Base-by-base conservation (phyloP, 2,113 vertebrate genomes). In the Progne subis region DNA sequence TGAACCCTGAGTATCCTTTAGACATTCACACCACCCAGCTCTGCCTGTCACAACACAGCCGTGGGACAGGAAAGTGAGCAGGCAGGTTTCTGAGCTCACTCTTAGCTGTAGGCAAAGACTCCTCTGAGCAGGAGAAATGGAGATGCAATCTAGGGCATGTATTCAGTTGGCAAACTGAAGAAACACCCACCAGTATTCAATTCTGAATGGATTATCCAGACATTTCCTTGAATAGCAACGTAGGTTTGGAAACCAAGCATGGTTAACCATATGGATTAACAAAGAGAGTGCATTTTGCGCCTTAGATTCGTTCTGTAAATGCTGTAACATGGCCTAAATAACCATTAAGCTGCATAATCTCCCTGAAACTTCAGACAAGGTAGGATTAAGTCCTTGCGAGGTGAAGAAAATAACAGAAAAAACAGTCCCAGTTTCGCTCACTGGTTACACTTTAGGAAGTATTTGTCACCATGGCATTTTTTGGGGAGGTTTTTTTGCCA, bases 381-480 rank as follows among this genome's bases (percentile, higher is more conserved):
- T 31, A 65, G 15, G 29, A 79, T 50, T 68, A 79, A 87, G n/a
- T 57, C 49, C n/a, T 88, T 69, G 41, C 3, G 17, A 76, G 29
- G 17, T 26, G 32, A 71, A 56, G 39, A 82, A 67, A 9, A 14
- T 8, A 71, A 39, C 26, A 64, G 41, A 34, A 75, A 39, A 82
- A 56, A 0, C 6, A 63, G 18, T 31, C 18, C 8, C 0, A 0
- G 20, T 23, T 18, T 24, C 76, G 14, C 18, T 82, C 20, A 15
- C 7, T 44, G 44, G 25, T 16, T 18, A 23, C 24, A 25, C 44
- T 79, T 78, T 1, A 46, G 46, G 46, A 86, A 72, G 72, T 53
- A 47, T 16, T 70, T 82, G 29, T 82, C 70, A 41, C 44, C 9
- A 5, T 57, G 15, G 24, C 7, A 11, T 19, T 2, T 76, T 76